phyloP scores from a whole-genome alignment of 2,797 vertebrate species.

The Xiphophorus birchmanni region DNA sequence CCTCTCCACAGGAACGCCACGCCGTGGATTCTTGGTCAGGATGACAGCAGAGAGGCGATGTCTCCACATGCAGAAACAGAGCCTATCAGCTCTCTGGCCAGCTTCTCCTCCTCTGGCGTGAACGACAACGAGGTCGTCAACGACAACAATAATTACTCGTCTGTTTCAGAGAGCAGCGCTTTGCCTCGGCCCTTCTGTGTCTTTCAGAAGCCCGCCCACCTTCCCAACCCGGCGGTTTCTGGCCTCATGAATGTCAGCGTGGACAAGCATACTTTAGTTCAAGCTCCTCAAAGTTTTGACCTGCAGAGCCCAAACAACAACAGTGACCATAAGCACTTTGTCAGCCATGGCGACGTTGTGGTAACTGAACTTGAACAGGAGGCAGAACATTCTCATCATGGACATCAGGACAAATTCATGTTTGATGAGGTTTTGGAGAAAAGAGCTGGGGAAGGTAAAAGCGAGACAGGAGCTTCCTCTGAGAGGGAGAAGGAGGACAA shows the following conservation, averaged over 20 bases:
- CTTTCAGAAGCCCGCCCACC: slow-evolving; percentile 63
- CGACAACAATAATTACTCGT: slow-evolving; percentile 65
- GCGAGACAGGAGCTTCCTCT: slow-evolving; percentile 28
- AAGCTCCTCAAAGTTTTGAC: slow-evolving; percentile 84
- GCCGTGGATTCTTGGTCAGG: slow-evolving; percentile 82
- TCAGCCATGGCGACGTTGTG: slow-evolving; percentile 71
- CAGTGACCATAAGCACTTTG: slow-evolving; percentile 70
- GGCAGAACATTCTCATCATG: slow-evolving; percentile 37
- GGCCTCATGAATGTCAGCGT: slow-evolving; percentile 80
- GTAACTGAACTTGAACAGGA: slow-evolving; percentile 74
- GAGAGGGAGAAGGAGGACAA: slow-evolving; percentile 74
- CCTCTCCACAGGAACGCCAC: slow-evolving; percentile 71
- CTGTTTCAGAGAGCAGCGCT: slow-evolving; percentile 73
- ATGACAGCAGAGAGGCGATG: slow-evolving; percentile 76
- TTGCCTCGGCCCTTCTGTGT: slow-evolving; percentile 60
- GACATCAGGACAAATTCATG: slow-evolving; percentile 53
- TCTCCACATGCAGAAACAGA: slow-evolving; percentile 74
- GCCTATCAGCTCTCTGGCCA: slow-evolving; percentile 74
- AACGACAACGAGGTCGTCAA: slow-evolving; percentile 62
- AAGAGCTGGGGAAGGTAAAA: slow-evolving; percentile 49
- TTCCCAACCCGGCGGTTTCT: slow-evolving; percentile 41
- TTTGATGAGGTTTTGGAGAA: slow-evolving; percentile 56
- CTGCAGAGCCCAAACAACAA: slow-evolving; percentile 78
- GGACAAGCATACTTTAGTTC: slow-evolving; percentile 86
- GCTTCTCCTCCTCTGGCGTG: slow-evolving; percentile 68